Evolutionary conservation across 2,113 vertebrate species (phyloP).

Genomic region (Vidua macroura): DNA sequence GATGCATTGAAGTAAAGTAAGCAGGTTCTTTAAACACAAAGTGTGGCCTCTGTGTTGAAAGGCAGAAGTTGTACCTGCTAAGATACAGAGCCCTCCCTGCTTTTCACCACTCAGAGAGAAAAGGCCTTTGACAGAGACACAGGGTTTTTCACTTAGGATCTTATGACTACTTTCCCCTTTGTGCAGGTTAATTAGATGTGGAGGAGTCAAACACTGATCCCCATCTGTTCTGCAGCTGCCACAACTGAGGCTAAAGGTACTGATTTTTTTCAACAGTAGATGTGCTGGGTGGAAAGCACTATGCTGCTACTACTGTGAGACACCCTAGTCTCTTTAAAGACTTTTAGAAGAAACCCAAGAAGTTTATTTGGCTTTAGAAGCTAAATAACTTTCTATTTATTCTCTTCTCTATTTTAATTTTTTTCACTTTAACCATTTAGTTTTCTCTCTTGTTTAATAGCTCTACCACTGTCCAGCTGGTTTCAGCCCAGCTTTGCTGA

Average conservation of each 20-base stretch:
- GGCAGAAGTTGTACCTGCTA: neutral
- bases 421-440: neutral
- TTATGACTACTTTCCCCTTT: neutral
- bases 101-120: neutral
- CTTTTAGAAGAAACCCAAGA: neutral
- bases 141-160: neutral
- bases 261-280: conserved; percentile 1
- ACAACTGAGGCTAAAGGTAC: neutral
- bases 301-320: neutral
- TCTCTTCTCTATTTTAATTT: neutral
- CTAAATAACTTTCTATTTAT: neutral
- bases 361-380: neutral
- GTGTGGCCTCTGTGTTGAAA: conserved; percentile 54
- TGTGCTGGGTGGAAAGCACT: neutral
- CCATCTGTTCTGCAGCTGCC: conserved; percentile 44
- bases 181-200: conserved; percentile 25
- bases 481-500: neutral
- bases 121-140: neutral
- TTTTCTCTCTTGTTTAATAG: neutral
- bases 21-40: conserved; percentile 4
- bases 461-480: neutral
- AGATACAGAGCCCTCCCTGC: neutral
- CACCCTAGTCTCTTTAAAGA: neutral
- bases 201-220: neutral
- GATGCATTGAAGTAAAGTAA: neutral